Conservation (phyloP, 2,888 invertebrate species). For the Emmelina monodactyla region DNA sequence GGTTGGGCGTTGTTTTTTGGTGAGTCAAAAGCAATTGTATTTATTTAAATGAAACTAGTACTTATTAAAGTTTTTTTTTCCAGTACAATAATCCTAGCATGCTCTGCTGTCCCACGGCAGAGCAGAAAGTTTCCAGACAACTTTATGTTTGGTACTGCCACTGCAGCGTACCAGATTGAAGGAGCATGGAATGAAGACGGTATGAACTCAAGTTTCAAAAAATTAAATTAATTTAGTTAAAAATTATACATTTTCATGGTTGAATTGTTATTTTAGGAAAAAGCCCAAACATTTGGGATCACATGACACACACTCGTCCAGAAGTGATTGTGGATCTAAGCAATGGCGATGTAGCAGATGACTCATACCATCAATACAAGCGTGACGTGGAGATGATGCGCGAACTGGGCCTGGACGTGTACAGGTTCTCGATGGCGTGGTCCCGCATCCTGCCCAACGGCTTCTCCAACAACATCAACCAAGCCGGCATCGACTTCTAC, state of each 20-base stretch:
- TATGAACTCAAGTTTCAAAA: no score
- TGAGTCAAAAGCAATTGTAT: no score
- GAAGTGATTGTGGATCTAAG: slow-evolving; percentile 17
- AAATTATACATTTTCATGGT: no score
- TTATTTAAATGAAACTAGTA: no score
- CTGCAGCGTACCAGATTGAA: slow-evolving; percentile 23
- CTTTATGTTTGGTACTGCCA: slow-evolving; percentile 21
- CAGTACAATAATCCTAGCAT: no score
- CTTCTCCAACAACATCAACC: slow-evolving; percentile 51
- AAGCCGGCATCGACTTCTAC: slow-evolving; percentile 69
- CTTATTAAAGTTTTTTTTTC: no score
- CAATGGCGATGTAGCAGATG: slow-evolving; percentile 64
- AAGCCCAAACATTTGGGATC: slow-evolving; percentile 27
- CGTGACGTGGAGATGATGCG: slow-evolving; percentile 49
- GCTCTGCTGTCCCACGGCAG: no score
- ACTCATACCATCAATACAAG: slow-evolving; percentile 64
- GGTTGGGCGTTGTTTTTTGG: no score
- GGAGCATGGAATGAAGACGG: slow-evolving; percentile 24
- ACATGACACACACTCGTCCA: slow-evolving; percentile 21
- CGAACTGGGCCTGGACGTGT: slow-evolving; percentile 42
- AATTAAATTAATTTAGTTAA: no score
- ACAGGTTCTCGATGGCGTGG: slow-evolving; percentile 69
- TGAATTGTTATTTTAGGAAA: slow-evolving; percentile 24
- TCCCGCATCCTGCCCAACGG: slow-evolving; percentile 66
- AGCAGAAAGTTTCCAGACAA: slow-evolving; percentile 17